phyloP scores from a whole-genome alignment of 2,888 invertebrate species.

The Rhagophthalmus giganteus region DNA sequence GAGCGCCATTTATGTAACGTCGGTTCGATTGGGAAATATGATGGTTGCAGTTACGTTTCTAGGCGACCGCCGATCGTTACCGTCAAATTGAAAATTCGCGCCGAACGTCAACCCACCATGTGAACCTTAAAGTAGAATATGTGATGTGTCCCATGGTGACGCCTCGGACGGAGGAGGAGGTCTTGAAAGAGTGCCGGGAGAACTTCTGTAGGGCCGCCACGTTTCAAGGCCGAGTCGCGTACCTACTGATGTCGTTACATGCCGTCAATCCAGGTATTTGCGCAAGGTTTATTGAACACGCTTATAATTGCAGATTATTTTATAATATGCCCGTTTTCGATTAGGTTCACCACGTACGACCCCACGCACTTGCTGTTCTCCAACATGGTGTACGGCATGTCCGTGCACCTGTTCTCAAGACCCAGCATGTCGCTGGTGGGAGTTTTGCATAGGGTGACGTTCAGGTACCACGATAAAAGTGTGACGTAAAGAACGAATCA shows the following conservation, averaged over 20 bases:
- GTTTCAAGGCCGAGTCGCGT: constrained; percentile 48
- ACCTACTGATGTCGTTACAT: constrained; percentile 51
- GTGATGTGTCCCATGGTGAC: constrained; percentile 10
- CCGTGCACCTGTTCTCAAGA: constrained; percentile 36
- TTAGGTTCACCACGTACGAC: constrained; percentile 23
- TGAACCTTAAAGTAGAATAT: constrained; percentile 3
- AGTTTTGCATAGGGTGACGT: constrained; percentile 32
- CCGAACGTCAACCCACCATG: too few species aligned
- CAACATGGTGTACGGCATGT: constrained; percentile 41
- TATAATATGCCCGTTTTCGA: too few species aligned
- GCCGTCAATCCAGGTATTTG: constrained; percentile 45
- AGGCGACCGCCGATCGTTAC: too few species aligned
- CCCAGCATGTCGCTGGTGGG: constrained; percentile 36
- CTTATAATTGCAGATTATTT: too few species aligned
- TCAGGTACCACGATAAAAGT: constrained; percentile 33
- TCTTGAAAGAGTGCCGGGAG: constrained; percentile 28
- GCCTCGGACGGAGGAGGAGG: constrained; percentile 29
- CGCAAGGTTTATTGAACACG: too few species aligned
- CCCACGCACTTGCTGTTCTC: constrained; percentile 34
- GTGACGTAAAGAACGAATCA: background rate
- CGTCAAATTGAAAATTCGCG: too few species aligned
- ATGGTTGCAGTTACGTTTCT: too few species aligned
- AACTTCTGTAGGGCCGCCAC: constrained; percentile 41
- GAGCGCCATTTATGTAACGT: too few species aligned
- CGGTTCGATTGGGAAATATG: too few species aligned